Evolutionary conservation across 2,888 invertebrate species (phyloP).

Genomic region (Dugesia japonica): DNA sequence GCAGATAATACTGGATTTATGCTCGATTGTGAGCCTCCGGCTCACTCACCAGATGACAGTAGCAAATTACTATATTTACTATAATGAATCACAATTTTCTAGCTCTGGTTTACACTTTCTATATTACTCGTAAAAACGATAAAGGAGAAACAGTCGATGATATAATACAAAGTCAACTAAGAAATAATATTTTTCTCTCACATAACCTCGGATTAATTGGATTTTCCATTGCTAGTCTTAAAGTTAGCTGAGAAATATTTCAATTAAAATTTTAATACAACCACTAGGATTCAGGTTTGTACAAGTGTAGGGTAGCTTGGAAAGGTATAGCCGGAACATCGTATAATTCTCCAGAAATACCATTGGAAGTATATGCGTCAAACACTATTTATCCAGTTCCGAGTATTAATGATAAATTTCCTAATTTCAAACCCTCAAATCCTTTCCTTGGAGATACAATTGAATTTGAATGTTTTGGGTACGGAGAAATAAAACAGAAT

Average conservation of each 20-base stretch:
- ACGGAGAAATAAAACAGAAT: conserved; percentile 53
- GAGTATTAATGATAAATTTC: conserved; percentile 78
- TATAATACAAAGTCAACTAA: not conserved
- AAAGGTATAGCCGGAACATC: conserved; percentile 1
- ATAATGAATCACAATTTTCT: not conserved
- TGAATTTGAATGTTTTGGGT: conserved; percentile 77
- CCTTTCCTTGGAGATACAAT: conserved; percentile 76
- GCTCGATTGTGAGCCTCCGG: conserved; percentile 29
- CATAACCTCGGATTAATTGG: not conserved
- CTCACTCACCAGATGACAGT: conserved; percentile 28
- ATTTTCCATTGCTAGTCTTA: not conserved
- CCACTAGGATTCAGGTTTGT: conserved; percentile 61
- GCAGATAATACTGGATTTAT: conserved; percentile 24
- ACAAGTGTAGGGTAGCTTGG: conserved; percentile 64
- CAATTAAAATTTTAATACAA: not conserved
- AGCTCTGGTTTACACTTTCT: not conserved
- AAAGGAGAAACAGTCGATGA: not conserved
- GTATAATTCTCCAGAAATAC: conserved; percentile 30
- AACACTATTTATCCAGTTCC: conserved; percentile 50
- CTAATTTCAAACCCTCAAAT: conserved; percentile 81
- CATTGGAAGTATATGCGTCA: conserved; percentile 7
- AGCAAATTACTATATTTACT: not conserved
- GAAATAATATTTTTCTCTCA: not conserved
- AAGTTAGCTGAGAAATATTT: not conserved
- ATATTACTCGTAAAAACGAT: not conserved